These are phyloP conservation scores for Lamellibrachia luymesi DNA, from an alignment of 1,140 invertebrate genomes.

Conservation along the genomic window DNA sequence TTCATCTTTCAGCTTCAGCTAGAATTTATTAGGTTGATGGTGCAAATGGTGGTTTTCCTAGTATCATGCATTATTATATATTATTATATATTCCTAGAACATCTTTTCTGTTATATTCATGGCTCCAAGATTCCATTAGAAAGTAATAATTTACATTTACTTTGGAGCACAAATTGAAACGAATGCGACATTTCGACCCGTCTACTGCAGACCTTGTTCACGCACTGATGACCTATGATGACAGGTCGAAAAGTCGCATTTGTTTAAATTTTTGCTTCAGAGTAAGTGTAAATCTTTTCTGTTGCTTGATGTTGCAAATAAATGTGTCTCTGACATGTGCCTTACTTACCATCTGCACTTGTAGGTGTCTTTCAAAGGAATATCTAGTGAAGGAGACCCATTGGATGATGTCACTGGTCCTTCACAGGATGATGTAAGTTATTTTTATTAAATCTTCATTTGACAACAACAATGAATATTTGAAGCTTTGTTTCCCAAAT, in stretches of 20 bases:
- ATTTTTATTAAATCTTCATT: neutral
- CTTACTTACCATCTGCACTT: neutral
- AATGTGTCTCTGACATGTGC: neutral
- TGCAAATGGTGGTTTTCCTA: neutral
- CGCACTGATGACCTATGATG: too few relatives aligned
- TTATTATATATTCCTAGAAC: neutral
- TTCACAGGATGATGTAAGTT: neutral
- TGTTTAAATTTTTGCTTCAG: too few relatives aligned
- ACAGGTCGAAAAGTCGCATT: too few relatives aligned
- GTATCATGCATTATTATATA: neutral
- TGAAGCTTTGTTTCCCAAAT: neutral
- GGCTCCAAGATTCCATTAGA: too few relatives aligned
- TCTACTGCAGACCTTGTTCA: too few relatives aligned
- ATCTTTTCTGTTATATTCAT: neutral
- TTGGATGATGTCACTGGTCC: neutral
- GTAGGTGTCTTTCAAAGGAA: neutral
- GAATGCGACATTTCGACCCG: too few relatives aligned
- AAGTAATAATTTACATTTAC: too few relatives aligned
- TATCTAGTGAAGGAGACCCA: neutral
- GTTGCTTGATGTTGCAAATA: neutral
- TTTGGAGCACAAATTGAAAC: too few relatives aligned
- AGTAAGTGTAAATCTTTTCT: too few relatives aligned
- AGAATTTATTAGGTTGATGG: neutral
- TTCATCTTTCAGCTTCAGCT: neutral
- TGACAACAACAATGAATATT: neutral